These are phyloP conservation scores for Ammodytes dubius DNA, from an alignment of 2,113 vertebrate genomes.

Conservation along the genomic window DNA sequence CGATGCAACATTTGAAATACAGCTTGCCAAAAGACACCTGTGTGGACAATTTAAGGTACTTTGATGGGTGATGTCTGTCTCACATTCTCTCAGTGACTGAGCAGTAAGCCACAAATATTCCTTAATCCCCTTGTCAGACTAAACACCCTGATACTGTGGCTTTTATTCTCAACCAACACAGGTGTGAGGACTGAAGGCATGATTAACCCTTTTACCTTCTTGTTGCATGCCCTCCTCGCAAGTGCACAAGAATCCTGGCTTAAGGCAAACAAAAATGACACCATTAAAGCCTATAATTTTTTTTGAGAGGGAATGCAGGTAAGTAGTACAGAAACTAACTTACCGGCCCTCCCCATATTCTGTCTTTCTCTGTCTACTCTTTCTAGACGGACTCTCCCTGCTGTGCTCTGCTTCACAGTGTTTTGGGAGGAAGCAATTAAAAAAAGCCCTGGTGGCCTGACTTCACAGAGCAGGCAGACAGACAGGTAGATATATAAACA, in stretches of 20 bases:
- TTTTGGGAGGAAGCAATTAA: slow-evolving; percentile 81
- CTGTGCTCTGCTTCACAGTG: slow-evolving; percentile 55
- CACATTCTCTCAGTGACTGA: slow-evolving; percentile 46
- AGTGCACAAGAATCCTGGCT: slow-evolving; percentile 1
- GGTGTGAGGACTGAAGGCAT: slow-evolving; percentile 63
- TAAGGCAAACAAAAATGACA: background rate
- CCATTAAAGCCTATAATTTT: background rate
- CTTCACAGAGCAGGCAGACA: slow-evolving; percentile 71
- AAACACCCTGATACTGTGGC: slow-evolving; percentile 70
- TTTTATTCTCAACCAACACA: slow-evolving; percentile 65
- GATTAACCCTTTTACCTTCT: slow-evolving; percentile 30
- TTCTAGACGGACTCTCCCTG: slow-evolving; percentile 44
- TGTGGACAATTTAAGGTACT: slow-evolving; percentile 29
- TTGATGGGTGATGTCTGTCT: slow-evolving; percentile 37
- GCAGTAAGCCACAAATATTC: slow-evolving; percentile 57
- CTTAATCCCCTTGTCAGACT: slow-evolving; percentile 76
- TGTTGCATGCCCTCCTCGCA: background rate
- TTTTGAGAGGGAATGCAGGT: background rate
- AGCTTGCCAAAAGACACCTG: background rate
- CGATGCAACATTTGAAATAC: background rate
- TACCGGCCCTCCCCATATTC: background rate
- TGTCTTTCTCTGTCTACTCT: slow-evolving; percentile 18
- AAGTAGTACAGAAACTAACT: background rate
- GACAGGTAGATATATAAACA: slow-evolving; percentile 76
- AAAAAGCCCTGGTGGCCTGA: slow-evolving; percentile 78